Evolutionary conservation across 2,888 invertebrate species (phyloP).

Genomic region (Pterostichus madidus): DNA sequence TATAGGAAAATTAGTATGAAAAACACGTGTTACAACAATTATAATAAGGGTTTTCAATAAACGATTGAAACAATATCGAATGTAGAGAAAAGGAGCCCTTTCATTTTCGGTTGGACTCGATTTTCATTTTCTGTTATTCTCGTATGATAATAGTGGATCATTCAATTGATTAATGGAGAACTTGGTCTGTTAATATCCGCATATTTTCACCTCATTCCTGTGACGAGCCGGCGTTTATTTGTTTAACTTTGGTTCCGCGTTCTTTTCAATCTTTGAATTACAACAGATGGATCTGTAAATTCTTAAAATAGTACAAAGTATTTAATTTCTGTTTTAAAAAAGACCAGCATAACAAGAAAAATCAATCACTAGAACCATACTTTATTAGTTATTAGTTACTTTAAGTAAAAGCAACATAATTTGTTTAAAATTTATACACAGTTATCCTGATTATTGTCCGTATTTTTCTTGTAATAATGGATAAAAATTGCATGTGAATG

Average conservation of each 20-base stretch:
- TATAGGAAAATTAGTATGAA: too few relatives aligned
- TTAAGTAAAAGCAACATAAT: neutral
- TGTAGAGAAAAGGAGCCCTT: too few relatives aligned
- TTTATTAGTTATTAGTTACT: too few relatives aligned
- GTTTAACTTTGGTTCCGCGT: slow-evolving; percentile 21
- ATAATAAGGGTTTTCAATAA: too few relatives aligned
- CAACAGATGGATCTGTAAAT: slow-evolving; percentile 22
- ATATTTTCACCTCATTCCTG: slow-evolving; percentile 18
- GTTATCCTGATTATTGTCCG: neutral
- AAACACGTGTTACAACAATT: too few relatives aligned
- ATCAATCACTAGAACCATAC: too few relatives aligned
- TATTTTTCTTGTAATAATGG: neutral
- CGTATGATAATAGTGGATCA: neutral
- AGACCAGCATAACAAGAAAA: neutral
- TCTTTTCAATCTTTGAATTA: slow-evolving; percentile 1
- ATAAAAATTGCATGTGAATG: neutral
- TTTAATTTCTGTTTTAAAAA: slow-evolving; percentile 5
- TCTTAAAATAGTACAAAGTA: slow-evolving; percentile 30
- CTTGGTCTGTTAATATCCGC: neutral
- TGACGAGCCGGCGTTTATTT: slow-evolving; percentile 13
- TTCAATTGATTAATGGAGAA: neutral
- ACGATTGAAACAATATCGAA: too few relatives aligned
- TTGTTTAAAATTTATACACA: slow-evolving; percentile 5
- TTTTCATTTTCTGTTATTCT: too few relatives aligned
- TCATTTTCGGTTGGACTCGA: too few relatives aligned